These are phyloP conservation scores for Diploscapter pachys DNA, from an alignment of 1,140 invertebrate genomes.

Conservation along the genomic window DNA sequence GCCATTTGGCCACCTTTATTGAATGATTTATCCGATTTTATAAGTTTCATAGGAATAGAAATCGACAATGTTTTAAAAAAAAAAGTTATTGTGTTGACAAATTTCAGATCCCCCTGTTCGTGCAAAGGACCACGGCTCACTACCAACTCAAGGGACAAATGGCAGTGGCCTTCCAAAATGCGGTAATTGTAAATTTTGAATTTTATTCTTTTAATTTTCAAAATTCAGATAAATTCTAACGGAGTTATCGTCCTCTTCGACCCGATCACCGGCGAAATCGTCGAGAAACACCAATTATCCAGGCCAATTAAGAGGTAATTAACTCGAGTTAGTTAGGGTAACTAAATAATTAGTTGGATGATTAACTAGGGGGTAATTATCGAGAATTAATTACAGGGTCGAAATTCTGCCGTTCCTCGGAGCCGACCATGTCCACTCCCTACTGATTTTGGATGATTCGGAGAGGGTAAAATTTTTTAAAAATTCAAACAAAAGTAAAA, in stretches of 20 bases:
- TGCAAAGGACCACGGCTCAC: constrained; percentile 63
- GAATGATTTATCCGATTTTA: too few relatives aligned
- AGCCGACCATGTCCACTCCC: constrained; percentile 31
- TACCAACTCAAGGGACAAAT: constrained; percentile 62
- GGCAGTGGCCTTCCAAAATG: constrained; percentile 53
- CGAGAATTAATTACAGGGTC: constrained; percentile 6
- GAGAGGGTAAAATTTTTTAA: constrained; percentile 31
- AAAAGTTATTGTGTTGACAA: background rate
- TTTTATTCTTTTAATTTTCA: constrained; percentile 5
- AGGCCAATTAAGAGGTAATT: constrained; percentile 5
- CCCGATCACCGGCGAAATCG: constrained; percentile 48
- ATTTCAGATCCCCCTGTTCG: constrained; percentile 56
- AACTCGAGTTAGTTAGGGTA: too few relatives aligned
- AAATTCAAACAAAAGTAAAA: too few relatives aligned
- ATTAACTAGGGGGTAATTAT: constrained; percentile 1
- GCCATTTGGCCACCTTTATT: too few relatives aligned
- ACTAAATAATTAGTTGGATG: too few relatives aligned
- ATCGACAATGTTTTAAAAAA: too few relatives aligned
- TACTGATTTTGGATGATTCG: constrained; percentile 39
- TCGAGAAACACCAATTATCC: constrained; percentile 24
- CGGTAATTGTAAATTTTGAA: constrained; percentile 27
- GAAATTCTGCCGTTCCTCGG: constrained; percentile 4
- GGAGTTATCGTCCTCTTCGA: constrained; percentile 49
- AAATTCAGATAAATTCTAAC: constrained; percentile 25
- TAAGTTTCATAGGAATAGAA: too few relatives aligned